phyloP scores from a whole-genome alignment of 2,113 vertebrate species.

The Tautogolabrus adspersus region DNA sequence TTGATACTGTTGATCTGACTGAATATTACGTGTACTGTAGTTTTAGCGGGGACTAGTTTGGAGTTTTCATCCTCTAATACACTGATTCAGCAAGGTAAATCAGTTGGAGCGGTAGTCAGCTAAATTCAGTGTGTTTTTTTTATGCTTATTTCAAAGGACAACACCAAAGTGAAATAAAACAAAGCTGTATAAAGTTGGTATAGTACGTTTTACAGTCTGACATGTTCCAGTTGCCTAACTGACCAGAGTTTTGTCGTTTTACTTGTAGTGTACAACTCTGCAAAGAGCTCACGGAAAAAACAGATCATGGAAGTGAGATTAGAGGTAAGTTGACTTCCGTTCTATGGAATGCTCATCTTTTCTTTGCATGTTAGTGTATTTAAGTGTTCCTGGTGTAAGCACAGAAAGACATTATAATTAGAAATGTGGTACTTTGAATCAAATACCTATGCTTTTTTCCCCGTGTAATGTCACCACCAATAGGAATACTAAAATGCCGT shows the following conservation, averaged over 20 bases:
- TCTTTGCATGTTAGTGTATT: neutral
- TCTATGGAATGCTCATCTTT: neutral
- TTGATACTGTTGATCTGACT: neutral
- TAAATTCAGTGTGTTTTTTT: neutral
- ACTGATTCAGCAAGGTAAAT: too few species aligned
- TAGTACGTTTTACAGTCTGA: too few species aligned
- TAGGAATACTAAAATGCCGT: neutral
- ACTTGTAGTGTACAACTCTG: conserved; percentile 91
- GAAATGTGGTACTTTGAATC: too few species aligned
- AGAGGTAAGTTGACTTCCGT: conserved; percentile 86
- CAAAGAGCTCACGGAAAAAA: conserved; percentile 91
- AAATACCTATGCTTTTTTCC: too few species aligned
- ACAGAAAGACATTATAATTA: too few species aligned
- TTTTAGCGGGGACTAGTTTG: neutral
- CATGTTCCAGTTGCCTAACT: neutral
- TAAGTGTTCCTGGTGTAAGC: neutral
- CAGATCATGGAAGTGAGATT: conserved; percentile 86
- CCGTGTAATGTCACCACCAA: neutral
- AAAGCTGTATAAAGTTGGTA: neutral
- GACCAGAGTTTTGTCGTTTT: conserved; percentile 21
- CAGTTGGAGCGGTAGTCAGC: neutral
- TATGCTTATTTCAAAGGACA: too few species aligned
- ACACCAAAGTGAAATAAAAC: neutral
- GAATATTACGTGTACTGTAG: neutral
- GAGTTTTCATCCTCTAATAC: neutral